Conservation (phyloP, 2,888 invertebrate species). For the Xylophagus ater region DNA sequence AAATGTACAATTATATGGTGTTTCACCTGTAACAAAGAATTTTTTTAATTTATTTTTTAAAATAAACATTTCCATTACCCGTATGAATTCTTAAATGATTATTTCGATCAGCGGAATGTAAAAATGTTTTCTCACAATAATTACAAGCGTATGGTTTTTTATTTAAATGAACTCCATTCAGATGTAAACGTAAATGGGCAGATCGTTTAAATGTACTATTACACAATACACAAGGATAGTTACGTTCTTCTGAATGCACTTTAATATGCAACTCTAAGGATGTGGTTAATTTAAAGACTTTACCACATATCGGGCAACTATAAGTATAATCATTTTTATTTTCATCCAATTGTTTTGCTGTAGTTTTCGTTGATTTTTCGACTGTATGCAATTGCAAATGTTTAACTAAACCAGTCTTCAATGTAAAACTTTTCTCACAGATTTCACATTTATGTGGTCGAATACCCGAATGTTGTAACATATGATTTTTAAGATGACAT, state of each 20-base stretch:
- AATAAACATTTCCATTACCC: constrained; percentile 1
- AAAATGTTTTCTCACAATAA: constrained; percentile 16
- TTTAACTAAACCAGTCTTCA: constrained; percentile 15
- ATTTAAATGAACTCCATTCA: constrained; percentile 18
- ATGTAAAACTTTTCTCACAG: constrained; percentile 17
- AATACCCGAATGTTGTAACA: constrained; percentile 15
- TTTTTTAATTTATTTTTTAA: background rate
- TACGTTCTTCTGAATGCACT: constrained; percentile 17
- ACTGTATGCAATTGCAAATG: constrained; percentile 18
- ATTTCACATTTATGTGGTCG: constrained; percentile 18
- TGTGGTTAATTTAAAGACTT: constrained; percentile 16
- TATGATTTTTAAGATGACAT: constrained; percentile 15
- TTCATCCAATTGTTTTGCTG: too few relatives aligned
- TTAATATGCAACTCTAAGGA: constrained; percentile 16
- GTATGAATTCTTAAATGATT: constrained; percentile 17
- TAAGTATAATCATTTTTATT: too few relatives aligned
- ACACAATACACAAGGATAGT: constrained; percentile 14
- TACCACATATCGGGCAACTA: constrained; percentile 15
- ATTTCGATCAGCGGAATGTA: constrained; percentile 16
- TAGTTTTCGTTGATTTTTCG: too few relatives aligned
- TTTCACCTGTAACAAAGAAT: constrained; percentile 13
- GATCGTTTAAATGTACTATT: constrained; percentile 18
- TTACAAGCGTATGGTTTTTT: constrained; percentile 17
- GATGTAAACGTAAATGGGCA: constrained; percentile 16
- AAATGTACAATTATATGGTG: constrained; percentile 14